Conservation (phyloP, 2,888 invertebrate genomes). For the Microplitis deprimator region DNA sequence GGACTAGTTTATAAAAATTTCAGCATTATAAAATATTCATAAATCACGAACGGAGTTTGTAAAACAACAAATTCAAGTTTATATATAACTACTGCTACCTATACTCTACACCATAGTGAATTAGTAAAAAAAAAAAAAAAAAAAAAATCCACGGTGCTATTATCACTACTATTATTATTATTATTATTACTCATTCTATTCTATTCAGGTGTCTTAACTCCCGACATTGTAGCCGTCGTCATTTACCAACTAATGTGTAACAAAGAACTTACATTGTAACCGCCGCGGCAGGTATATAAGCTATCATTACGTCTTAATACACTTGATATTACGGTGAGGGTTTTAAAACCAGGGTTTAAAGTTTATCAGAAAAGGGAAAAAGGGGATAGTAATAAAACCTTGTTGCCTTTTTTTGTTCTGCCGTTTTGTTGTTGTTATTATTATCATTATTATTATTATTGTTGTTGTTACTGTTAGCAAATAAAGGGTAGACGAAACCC, state of each 20-base stretch:
- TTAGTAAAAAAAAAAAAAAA: background rate
- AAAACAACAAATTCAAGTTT: slow-evolving; percentile 16
- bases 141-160: background rate
- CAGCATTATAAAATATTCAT: slow-evolving; percentile 24
- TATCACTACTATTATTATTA: background rate
- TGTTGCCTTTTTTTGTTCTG: background rate
- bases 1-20: slow-evolving; percentile 25
- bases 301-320: slow-evolving; percentile 1
- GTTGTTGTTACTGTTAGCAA: slow-evolving; percentile 5
- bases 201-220: background rate
- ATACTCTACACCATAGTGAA: background rate
- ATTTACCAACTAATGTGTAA: background rate
- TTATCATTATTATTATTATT: background rate
- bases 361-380: background rate
- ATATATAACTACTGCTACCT: background rate
- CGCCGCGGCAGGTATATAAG: background rate
- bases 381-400: slow-evolving; percentile 5
- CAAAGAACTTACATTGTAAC: background rate
- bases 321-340: background rate
- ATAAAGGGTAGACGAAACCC: slow-evolving; percentile 31
- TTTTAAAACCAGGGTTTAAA: background rate
- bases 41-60: slow-evolving; percentile 24
- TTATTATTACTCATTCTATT: background rate
- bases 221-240: background rate
- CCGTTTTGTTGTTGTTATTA: background rate